phyloP scores from a whole-genome alignment of 2,888 invertebrate genomes.

The Syritta pipiens region DNA sequence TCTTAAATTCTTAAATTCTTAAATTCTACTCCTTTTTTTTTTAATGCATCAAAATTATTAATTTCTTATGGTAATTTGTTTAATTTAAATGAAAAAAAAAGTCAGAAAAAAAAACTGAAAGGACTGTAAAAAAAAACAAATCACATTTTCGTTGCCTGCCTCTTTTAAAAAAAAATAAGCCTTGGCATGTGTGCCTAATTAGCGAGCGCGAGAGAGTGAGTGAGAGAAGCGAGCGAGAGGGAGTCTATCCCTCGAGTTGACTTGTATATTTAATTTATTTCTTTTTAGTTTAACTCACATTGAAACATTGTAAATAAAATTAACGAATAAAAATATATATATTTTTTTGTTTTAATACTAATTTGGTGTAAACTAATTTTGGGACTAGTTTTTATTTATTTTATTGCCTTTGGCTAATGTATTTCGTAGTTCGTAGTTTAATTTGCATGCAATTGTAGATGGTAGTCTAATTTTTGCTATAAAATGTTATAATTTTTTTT shows the following conservation, averaged over 20 bases:
- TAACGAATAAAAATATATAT: conserved; percentile 22
- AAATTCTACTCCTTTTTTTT: too few relatives aligned
- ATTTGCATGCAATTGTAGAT: not conserved
- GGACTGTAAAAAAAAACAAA: conserved; percentile 41
- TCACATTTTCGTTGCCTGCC: conserved; percentile 59
- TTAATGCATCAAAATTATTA: conserved; percentile 60
- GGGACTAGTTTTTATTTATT: not conserved
- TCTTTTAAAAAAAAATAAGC: conserved; percentile 53
- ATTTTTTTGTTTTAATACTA: conserved; percentile 46
- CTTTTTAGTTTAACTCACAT: conserved; percentile 18
- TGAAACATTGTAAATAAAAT: conserved; percentile 25
- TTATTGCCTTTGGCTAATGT: conserved; percentile 3
- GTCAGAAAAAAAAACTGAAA: conserved; percentile 11
- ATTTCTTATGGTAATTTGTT: conserved; percentile 45
- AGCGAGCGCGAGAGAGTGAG: conserved; percentile 1
- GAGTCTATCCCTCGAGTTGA: too few relatives aligned
- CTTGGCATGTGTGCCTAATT: conserved; percentile 52
- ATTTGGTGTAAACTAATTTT: conserved; percentile 27
- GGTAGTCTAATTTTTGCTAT: not conserved
- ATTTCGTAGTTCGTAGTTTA: conserved; percentile 2
- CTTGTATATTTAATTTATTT: conserved; percentile 3
- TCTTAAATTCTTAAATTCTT: too few relatives aligned
- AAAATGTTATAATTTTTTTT: too few relatives aligned
- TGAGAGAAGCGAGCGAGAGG: conserved; percentile 6
- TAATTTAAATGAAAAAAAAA: conserved; percentile 23